A percentile compares a stretch with the other conserved stretches of the same genome.
Conservation (phyloP, 1,140 invertebrate species). For the Augochlora pura region DNA sequence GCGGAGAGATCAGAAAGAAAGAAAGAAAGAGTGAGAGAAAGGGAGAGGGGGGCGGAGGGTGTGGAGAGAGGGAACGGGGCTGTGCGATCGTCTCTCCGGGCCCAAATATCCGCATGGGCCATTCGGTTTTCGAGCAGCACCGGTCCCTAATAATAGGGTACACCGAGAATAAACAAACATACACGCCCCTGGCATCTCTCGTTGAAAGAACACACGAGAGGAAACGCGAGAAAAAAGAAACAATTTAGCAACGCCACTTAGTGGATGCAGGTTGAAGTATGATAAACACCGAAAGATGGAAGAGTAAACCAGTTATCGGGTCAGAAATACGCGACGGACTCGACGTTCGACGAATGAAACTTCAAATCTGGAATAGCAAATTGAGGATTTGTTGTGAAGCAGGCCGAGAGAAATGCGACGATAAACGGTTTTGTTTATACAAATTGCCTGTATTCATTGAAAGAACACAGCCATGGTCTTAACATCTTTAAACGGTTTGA, state of each 20-base stretch:
- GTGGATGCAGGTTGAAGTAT: conserved; percentile 28
- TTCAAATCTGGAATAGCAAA: too few species aligned
- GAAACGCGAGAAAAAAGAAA: conserved; percentile 47
- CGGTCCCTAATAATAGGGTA: conserved; percentile 78
- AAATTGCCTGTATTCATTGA: too few species aligned
- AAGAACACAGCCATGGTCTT: too few species aligned
- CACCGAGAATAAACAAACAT: conserved; percentile 78
- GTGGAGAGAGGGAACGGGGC: conserved; percentile 29
- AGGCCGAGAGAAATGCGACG: not conserved
- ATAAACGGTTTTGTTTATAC: too few species aligned
- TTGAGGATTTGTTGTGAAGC: too few species aligned
- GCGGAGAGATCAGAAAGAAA: not conserved
- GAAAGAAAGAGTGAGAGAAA: conserved; percentile 27
- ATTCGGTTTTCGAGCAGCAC: conserved; percentile 65
- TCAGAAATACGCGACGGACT: not conserved
- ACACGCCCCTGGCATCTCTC: conserved; percentile 78
- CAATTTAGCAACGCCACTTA: conserved; percentile 52
- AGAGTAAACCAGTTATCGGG: conserved; percentile 13
- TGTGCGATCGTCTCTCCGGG: conserved; percentile 58
- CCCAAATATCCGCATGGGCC: conserved; percentile 67
- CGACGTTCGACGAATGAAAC: not conserved
- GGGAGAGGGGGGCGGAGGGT: conserved; percentile 35
- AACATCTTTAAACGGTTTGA: too few species aligned
- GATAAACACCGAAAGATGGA: conserved; percentile 30
- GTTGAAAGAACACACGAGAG: conserved; percentile 74